Base-by-base conservation (phyloP, 53 echinoderm and acorn worm species). In the Luidia sarsii region DNA sequence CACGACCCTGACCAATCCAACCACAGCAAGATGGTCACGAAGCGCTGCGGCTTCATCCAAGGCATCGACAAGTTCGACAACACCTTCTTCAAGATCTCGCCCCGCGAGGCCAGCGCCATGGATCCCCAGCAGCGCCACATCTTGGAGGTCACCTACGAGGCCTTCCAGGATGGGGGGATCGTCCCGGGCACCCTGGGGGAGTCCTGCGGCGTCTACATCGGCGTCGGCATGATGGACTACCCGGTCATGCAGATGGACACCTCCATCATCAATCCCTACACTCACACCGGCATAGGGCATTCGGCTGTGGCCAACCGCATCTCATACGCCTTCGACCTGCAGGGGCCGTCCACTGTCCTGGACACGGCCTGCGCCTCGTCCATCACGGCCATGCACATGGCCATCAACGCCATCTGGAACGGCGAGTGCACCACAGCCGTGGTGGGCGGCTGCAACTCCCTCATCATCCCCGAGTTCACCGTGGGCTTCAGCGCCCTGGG, bases 301-400 rank as follows among this genome's bases (percentile, higher is more conserved):
- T 74, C 74, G 19, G 74, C 67, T 1, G 75, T 81, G 24, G 82
- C 82, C 14, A 82, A 88, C 46, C 81, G 82, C 5, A 83, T 82
- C 52, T 74, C 88, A 37, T 88, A 88, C 48, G 88, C 61, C 36
- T 88, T 88, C 24, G 82, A 88, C 41, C 67, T 88, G 21, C 63
- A 65, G 2, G 88, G 88, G 2, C 97, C 97, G 2, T 91, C 91
- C 65, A 91, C 65, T 15, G 94, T 89, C 0, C 81, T 97, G 14
- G 93, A 97, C 51, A 95, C 93, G 2, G 97, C 97, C 11, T 97
- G 97, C 59, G 97, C 97, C 18, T 87, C 93, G 6, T 94, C 94
- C 31, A 70, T 94, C 53, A 97, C 97, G 15, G 97, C 97, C 29
- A 80, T 97, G 68, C 97, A 97, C 53, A 65, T 90, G 19, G 97